Conservation (phyloP, 1,140 invertebrate species). For the Drosophila ficusphila region DNA sequence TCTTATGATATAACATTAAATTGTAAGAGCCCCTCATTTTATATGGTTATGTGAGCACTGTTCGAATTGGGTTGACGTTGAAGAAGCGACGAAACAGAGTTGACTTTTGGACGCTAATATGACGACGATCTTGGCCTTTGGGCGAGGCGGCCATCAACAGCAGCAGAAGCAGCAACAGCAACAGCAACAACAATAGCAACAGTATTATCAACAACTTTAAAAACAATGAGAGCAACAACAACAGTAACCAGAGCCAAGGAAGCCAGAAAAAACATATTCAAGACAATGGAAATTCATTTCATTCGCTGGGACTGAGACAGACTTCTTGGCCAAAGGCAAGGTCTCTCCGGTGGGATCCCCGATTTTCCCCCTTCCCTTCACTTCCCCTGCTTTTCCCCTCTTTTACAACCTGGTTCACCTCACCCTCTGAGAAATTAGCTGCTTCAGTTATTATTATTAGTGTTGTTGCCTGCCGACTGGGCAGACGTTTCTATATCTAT, state of each 20-base stretch:
- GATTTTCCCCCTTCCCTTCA: constrained; percentile 2
- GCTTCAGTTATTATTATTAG: constrained; percentile 78
- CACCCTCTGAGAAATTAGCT: constrained; percentile 75
- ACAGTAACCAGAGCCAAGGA: constrained; percentile 44
- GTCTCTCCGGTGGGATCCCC: constrained; percentile 33
- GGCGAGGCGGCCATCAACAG: constrained; percentile 52
- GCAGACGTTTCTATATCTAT: constrained; percentile 73
- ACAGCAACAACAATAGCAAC: constrained; percentile 23
- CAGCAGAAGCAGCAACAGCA: constrained; percentile 30
- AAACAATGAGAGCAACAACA: constrained; percentile 36
- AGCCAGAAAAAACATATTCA: constrained; percentile 56
- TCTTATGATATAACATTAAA: too few species aligned
- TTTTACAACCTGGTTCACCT: constrained; percentile 29
- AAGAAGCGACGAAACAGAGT: constrained; percentile 63
- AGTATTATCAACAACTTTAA: constrained; percentile 21
- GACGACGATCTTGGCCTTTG: constrained; percentile 80
- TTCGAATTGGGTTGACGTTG: constrained; percentile 15
- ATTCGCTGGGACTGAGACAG: constrained; percentile 44
- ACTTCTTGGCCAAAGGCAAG: constrained; percentile 73
- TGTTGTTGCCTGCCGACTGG: constrained; percentile 30
- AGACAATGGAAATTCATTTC: constrained; percentile 80
- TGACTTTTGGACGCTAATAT: constrained; percentile 80
- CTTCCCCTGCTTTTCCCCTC: constrained; percentile 12
- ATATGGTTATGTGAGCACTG: background rate
- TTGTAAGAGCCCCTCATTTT: background rate